These are phyloP conservation scores for Platichthys flesus DNA, from an alignment of 2,113 vertebrate genomes.

Conservation along the genomic window DNA sequence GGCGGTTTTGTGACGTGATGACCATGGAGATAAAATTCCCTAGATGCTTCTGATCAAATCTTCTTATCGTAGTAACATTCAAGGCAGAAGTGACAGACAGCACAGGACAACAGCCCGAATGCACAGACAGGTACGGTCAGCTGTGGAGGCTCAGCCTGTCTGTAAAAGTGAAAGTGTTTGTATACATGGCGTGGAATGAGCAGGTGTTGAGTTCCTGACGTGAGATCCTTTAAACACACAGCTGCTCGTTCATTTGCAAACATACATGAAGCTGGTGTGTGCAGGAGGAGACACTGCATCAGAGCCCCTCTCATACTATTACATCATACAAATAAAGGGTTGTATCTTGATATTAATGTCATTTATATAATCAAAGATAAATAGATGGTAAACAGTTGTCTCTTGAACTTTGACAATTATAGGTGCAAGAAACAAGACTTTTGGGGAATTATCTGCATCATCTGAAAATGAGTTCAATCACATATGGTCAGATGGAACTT, in stretches of 20 bases:
- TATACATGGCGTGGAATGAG: neutral
- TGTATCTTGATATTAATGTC: neutral
- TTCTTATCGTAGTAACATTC: neutral
- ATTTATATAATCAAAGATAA: neutral
- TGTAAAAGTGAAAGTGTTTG: conserved; percentile 9
- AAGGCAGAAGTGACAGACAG: neutral
- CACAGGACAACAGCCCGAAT: neutral
- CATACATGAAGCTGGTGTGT: neutral
- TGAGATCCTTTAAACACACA: conserved; percentile 11
- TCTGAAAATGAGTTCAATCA: neutral
- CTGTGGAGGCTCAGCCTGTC: neutral
- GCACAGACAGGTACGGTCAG: neutral
- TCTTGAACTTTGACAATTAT: too few species aligned
- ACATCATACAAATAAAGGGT: neutral
- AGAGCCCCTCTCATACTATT: neutral
- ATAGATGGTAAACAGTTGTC: too few species aligned
- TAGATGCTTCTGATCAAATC: neutral
- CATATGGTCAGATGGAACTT: neutral
- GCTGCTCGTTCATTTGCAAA: conserved; percentile 19
- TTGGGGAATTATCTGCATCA: neutral
- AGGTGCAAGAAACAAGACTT: too few species aligned
- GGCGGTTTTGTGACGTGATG: neutral
- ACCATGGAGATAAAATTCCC: neutral
- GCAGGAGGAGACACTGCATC: neutral
- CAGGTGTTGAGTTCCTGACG: neutral